These are phyloP conservation scores for Enteromius paludinosus DNA, from an alignment of 2,797 vertebrate species.

Conservation along the genomic window DNA sequence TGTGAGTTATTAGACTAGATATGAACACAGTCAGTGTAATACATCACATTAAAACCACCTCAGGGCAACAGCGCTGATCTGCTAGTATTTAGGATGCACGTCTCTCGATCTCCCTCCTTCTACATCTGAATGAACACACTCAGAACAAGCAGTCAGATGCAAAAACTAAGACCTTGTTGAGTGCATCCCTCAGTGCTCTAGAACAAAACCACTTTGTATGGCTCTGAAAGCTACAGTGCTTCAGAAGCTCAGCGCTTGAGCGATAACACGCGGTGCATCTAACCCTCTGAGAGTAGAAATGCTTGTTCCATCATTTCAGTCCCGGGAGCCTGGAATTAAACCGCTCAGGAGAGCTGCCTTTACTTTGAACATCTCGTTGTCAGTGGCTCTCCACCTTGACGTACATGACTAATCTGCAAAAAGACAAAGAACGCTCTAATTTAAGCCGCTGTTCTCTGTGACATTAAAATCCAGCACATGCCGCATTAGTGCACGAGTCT, in stretches of 20 bases:
- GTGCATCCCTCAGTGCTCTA: not conserved
- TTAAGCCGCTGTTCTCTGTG: not conserved
- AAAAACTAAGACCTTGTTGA: constrained; percentile 2
- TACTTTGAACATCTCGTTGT: not conserved
- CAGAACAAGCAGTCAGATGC: constrained; percentile 7
- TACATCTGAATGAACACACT: constrained; percentile 6
- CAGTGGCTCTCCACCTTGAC: constrained; percentile 14
- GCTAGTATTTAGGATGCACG: constrained; percentile 2
- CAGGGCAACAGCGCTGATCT: not conserved
- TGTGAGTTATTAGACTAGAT: constrained; percentile 20
- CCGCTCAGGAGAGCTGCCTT: constrained; percentile 1
- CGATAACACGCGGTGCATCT: not conserved
- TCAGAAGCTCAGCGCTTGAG: not conserved
- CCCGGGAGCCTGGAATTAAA: constrained; percentile 33
- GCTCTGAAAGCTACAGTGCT: constrained; percentile 17
- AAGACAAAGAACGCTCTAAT: constrained; percentile 13
- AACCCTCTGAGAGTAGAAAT: constrained; percentile 1
- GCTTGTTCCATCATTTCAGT: constrained; percentile 37
- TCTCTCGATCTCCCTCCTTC: not conserved
- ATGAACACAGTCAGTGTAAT: constrained; percentile 17
- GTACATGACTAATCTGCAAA: constrained; percentile 30
- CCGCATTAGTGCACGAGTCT: not conserved
- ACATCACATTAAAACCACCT: constrained; percentile 24
- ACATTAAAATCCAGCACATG: not conserved
- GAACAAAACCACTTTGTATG: constrained; percentile 22